These are phyloP conservation scores for Lepisosteus osseus DNA, from an alignment of 2,113 vertebrate species.

Conservation along the genomic window DNA sequence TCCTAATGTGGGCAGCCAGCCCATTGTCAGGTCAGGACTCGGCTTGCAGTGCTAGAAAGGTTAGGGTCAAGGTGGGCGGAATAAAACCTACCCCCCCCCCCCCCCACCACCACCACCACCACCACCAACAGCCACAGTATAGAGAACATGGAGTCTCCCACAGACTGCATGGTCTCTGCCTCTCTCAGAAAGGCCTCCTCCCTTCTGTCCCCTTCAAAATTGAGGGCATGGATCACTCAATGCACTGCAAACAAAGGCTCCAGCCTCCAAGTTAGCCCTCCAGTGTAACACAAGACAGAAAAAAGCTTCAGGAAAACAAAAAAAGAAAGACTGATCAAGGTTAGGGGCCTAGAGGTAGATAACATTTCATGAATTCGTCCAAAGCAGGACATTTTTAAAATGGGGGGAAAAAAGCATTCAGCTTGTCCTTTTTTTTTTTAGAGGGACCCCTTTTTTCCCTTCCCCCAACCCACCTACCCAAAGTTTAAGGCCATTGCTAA, in stretches of 20 bases:
- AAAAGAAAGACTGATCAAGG: not conserved
- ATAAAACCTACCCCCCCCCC: slow-evolving; percentile 38
- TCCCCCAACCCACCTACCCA: not conserved
- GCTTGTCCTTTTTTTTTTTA: too few relatives aligned
- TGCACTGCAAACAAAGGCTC: not conserved
- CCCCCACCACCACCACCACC: slow-evolving; percentile 40
- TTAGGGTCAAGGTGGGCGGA: slow-evolving; percentile 41
- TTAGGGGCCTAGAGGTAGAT: too few relatives aligned
- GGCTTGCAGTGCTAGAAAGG: slow-evolving; percentile 20
- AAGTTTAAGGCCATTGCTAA: not conserved
- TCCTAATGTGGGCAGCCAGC: slow-evolving; percentile 50
- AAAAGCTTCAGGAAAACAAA: not conserved
- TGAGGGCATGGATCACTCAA: not conserved
- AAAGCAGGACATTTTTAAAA: too few relatives aligned
- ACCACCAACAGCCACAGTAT: slow-evolving; percentile 30
- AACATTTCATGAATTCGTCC: too few relatives aligned
- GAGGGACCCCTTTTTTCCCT: too few relatives aligned
- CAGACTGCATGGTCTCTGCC: slow-evolving; percentile 1
- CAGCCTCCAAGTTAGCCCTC: not conserved
- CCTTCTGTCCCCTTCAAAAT: not conserved
- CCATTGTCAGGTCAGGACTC: slow-evolving; percentile 53
- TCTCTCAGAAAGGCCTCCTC: not conserved
- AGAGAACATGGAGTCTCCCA: not conserved
- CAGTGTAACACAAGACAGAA: not conserved
- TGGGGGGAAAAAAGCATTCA: too few relatives aligned